Evolutionary conservation across 2,113 vertebrate species (phyloP).

Genomic region (Isurus oxyrinchus): DNA sequence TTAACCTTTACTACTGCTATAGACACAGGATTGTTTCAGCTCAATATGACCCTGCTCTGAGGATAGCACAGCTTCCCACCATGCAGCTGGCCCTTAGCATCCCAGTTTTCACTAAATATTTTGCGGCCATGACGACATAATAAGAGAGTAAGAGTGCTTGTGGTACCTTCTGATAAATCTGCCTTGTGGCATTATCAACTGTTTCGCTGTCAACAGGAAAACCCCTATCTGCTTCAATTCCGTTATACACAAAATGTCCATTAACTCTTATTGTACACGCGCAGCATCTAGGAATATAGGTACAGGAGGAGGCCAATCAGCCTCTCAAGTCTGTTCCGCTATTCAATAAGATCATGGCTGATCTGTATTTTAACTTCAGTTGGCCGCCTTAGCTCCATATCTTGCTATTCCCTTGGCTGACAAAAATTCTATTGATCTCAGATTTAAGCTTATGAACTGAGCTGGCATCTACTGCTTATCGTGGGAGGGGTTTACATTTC

Average conservation of each 20-base stretch:
- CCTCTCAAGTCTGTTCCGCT: neutral
- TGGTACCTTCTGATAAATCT: neutral
- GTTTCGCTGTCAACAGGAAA: too few relatives aligned
- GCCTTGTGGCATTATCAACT: neutral
- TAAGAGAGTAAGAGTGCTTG: neutral
- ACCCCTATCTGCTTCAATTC: neutral
- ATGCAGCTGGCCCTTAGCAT: neutral
- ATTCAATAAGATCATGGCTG: neutral
- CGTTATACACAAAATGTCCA: neutral
- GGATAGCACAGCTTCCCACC: conserved; percentile 47
- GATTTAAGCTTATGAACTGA: neutral
- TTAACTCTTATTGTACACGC: neutral
- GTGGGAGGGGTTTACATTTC: neutral
- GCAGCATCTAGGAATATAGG: neutral
- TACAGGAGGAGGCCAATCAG: neutral
- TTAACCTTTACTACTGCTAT: conserved; percentile 73
- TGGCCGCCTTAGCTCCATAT: neutral
- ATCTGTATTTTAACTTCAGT: neutral
- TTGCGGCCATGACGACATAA: neutral
- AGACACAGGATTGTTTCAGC: conserved; percentile 64
- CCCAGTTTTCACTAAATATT: neutral
- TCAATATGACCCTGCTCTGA: conserved; percentile 60
- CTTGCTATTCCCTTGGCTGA: neutral
- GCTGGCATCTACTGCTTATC: neutral
- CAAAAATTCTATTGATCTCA: neutral